phyloP scores from a whole-genome alignment of 1,140 invertebrate species.

The Drosophila nigromelanica region DNA sequence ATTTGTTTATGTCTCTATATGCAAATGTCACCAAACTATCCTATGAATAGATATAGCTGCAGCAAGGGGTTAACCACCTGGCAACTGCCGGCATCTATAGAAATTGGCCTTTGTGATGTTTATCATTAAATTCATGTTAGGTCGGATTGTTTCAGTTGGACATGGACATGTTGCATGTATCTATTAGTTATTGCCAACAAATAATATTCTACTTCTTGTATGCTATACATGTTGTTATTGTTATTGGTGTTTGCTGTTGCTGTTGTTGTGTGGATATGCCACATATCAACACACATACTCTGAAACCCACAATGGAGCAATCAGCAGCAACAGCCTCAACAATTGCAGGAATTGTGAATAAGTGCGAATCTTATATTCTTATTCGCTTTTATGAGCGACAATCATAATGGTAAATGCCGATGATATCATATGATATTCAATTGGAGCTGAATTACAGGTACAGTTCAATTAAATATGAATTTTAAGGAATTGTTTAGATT shows the following conservation, averaged over 20 bases:
- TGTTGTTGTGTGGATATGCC: conserved; percentile 25
- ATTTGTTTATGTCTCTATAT: conserved; percentile 40
- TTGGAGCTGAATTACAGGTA: not conserved
- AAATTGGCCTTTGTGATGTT: conserved; percentile 59
- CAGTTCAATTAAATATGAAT: no score
- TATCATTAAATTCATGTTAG: conserved; percentile 71
- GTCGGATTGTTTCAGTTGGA: conserved; percentile 19
- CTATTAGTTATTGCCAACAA: conserved; percentile 56
- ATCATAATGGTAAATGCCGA: not conserved
- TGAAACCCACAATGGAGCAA: conserved; percentile 58
- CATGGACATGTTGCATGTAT: conserved; percentile 34
- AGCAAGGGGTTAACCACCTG: not conserved
- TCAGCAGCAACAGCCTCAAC: conserved; percentile 62
- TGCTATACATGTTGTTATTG: conserved; percentile 21
- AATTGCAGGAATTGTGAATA: conserved; percentile 62
- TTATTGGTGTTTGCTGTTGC: conserved; percentile 12
- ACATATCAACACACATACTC: conserved; percentile 16
- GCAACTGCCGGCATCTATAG: conserved; percentile 10
- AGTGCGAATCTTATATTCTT: conserved; percentile 55
- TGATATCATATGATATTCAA: conserved; percentile 25
- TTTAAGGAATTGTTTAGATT: no score
- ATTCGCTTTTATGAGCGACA: conserved; percentile 64
- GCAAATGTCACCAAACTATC: conserved; percentile 62
- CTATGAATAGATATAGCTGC: not conserved
- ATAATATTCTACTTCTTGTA: conserved; percentile 60